A percentile compares a stretch with the other conserved stretches of the same genome.
Conservation (phyloP, 2,113 vertebrate genomes). For the Prionailurus bengalensis region DNA sequence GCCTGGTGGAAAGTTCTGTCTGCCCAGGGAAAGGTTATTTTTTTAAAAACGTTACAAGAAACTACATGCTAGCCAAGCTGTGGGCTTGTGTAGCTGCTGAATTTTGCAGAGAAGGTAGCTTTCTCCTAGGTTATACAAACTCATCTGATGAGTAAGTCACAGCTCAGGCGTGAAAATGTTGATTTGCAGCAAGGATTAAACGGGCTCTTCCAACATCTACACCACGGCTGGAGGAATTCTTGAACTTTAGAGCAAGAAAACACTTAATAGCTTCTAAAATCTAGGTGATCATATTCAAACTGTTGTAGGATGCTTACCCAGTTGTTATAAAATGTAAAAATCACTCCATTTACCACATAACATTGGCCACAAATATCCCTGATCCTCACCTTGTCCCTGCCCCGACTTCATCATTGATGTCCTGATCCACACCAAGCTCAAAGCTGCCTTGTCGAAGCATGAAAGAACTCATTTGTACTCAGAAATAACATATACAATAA, state of each 20-base stretch:
- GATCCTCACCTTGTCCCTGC: not conserved
- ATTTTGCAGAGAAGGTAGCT: not conserved
- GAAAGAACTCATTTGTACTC: not conserved
- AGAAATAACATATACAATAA: not conserved
- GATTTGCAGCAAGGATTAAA: not conserved
- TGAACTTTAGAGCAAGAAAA: not conserved
- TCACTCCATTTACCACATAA: not conserved
- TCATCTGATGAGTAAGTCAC: not conserved
- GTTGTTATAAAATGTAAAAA: not conserved
- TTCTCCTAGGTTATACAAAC: not conserved
- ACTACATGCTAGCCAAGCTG: too few relatives aligned
- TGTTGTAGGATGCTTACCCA: not conserved
- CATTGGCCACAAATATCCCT: not conserved
- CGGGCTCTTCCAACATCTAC: not conserved
- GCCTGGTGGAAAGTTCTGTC: not conserved
- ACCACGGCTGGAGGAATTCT: not conserved
- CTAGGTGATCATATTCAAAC: not conserved
- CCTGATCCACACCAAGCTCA: not conserved
- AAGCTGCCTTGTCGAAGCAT: not conserved
- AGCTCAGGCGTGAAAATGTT: not conserved
- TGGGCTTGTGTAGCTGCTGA: not conserved
- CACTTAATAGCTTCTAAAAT: not conserved
- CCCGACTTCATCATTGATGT: not conserved
- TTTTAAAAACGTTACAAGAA: not conserved
- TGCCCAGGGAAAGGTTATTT: not conserved